Conservation (phyloP, 2,797 vertebrate genomes). For the Lepidocolaptes lacrymiger region DNA sequence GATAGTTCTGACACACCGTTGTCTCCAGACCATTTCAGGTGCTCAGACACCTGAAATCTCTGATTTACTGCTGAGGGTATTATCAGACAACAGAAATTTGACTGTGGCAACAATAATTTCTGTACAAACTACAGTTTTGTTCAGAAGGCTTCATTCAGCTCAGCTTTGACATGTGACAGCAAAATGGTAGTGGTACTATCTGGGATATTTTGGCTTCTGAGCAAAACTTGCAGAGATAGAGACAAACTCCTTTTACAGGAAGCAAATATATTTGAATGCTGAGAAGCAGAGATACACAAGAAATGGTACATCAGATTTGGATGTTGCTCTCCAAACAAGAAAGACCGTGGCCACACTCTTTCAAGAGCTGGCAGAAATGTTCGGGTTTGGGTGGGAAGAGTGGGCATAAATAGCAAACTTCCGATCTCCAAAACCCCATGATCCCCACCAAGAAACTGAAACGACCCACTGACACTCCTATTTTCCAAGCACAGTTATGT, state of each 20-base stretch:
- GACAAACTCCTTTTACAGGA: neutral
- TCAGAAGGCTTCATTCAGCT: neutral
- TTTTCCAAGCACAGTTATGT: neutral
- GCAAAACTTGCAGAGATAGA: neutral
- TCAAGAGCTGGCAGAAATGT: rapidly evolving
- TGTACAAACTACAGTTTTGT: neutral
- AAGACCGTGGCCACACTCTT: neutral
- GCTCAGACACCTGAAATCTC: neutral
- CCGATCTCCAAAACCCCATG: neutral
- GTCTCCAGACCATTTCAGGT: neutral
- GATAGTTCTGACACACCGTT: neutral
- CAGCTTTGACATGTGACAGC: neutral
- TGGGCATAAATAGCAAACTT: neutral
- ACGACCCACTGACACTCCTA: rapidly evolving
- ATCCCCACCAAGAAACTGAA: neutral
- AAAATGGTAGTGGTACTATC: neutral
- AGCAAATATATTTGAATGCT: neutral
- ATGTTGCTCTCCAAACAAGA: neutral
- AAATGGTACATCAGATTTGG: neutral
- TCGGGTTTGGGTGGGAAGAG: neutral
- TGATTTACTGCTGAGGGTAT: too few species aligned
- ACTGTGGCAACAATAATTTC: neutral
- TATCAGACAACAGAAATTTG: neutral
- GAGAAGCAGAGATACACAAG: neutral
- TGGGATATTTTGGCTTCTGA: neutral